Evolutionary conservation across 64 coral and sea anemone species (phyloP).

Genomic region (Dendrophyllia cribrosa): DNA sequence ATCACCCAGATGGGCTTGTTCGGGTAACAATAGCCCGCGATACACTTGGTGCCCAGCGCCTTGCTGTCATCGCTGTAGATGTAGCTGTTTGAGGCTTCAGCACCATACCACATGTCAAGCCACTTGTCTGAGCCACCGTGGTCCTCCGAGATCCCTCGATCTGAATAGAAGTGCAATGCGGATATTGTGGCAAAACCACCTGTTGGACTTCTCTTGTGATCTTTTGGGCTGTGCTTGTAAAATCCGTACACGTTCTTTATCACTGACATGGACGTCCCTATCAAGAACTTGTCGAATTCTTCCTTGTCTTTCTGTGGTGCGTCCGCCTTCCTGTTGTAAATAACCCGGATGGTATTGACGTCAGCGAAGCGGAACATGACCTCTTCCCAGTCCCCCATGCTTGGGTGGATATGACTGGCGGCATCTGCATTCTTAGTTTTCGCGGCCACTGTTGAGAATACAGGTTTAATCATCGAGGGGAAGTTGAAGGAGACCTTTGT

Average conservation of each 20-base stretch:
- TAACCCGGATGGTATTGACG: neutral
- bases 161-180: neutral
- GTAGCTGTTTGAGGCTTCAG: constrained; percentile 1
- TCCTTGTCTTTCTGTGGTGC: neutral
- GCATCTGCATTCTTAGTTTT: constrained; percentile 25
- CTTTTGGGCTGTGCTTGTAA: constrained; percentile 62
- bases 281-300: constrained; percentile 53
- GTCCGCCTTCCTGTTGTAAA: constrained; percentile 51
- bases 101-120: constrained; percentile 58
- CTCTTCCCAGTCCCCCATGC: constrained; percentile 23
- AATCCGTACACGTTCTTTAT: constrained; percentile 44
- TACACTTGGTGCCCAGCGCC: neutral
- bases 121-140: constrained; percentile 60
- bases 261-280: constrained; percentile 5
- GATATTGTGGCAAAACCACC: constrained; percentile 57
- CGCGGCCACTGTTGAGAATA: constrained; percentile 45
- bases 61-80: neutral
- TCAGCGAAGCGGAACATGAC: too few species aligned
- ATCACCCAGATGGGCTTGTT: constrained; percentile 7
- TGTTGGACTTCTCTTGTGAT: constrained; percentile 38
- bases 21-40: neutral
- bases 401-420: constrained; percentile 72
- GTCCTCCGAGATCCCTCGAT: constrained; percentile 16
- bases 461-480: constrained; percentile 28
- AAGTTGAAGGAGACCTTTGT: constrained; percentile 60